Evolutionary conservation across 2,888 invertebrate species (phyloP), one percentile per base, ranked within the genome.

Genomic region (Drosophila melanosoma): DNA sequence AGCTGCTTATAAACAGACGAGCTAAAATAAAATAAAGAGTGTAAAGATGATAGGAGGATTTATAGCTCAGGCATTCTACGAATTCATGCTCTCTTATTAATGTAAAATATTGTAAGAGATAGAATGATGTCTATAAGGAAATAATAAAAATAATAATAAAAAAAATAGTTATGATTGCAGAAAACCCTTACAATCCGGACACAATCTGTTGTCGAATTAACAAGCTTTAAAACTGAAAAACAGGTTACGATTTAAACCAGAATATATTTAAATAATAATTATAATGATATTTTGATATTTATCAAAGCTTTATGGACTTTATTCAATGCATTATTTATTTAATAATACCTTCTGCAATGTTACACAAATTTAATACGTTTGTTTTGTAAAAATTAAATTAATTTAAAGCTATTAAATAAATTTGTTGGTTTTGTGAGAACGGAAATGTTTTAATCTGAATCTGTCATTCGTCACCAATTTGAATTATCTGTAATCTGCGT

Each of bases 401-500:
- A 45, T 20, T 6, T 17, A 32, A 42, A 42, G 29, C 20, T 29
- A 58, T 51, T 51, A 56, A 38, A 42, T 35, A n/a, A 59, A 61
- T 61, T 51, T 20, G 36, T n/a, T 20, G 36, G 45, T 11, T 64
- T 62, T 15, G 23, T 45, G 36, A 38, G 58, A 23, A 40, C 45
- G 35, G 35, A 53, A 32, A 6, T 65, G 15, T 35, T n/a, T 23
- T 49, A 65, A 65, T 66, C 59, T 59, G 42, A 35, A 67, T 32
- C 29, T 66, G 23, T 61, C 32, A 33, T 20, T 53, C n/a, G 12
- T 36, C 54, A 52, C 32, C 40, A 64, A 49, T 61, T 66, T 56
- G 36, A 79, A 79, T 79, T 79, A 80, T 65, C 36, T 49, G 63
- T 65, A 78, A 79, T 72, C 33, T 64, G 42, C 67, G 32, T 26